These are phyloP conservation scores for Cryptus armator DNA, from an alignment of 2,888 invertebrate genomes.

Conservation along the genomic window DNA sequence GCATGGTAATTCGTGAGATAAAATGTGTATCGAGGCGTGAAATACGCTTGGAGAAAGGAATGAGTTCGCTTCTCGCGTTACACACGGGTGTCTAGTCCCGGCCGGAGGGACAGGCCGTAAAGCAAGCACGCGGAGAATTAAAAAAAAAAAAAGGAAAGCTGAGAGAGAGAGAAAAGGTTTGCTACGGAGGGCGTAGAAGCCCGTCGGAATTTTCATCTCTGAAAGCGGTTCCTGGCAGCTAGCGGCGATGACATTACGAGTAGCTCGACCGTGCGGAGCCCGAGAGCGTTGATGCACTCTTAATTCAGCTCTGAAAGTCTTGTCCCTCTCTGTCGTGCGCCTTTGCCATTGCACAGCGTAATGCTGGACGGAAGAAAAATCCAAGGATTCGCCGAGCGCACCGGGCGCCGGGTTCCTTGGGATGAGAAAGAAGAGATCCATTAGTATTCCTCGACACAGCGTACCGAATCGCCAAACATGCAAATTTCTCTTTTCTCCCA, in stretches of 20 bases:
- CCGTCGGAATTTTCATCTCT: slow-evolving; percentile 46
- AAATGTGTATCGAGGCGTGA: slow-evolving; percentile 34
- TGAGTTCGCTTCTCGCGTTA: slow-evolving; percentile 4
- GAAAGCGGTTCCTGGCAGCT: slow-evolving; percentile 25
- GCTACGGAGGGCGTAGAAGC: not conserved
- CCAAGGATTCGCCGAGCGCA: slow-evolving; percentile 22
- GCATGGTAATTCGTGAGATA: slow-evolving; percentile 1
- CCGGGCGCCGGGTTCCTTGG: not conserved
- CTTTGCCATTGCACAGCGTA: slow-evolving; percentile 1
- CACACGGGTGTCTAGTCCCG: slow-evolving; percentile 16
- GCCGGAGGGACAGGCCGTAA: slow-evolving; percentile 6
- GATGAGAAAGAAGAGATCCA: slow-evolving; percentile 19
- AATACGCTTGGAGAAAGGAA: slow-evolving; percentile 15
- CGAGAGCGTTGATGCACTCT: slow-evolving; percentile 41
- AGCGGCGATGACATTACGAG: slow-evolving; percentile 23
- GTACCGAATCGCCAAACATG: slow-evolving; percentile 41
- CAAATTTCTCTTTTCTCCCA: slow-evolving; percentile 48
- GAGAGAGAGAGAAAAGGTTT: not conserved
- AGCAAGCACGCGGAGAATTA: slow-evolving; percentile 1
- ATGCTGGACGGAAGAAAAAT: slow-evolving; percentile 3
- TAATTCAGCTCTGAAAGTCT: slow-evolving; percentile 40
- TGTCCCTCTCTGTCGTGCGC: not conserved
- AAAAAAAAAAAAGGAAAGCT: slow-evolving; percentile 1
- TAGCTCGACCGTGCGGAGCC: slow-evolving; percentile 16
- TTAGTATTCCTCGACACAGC: slow-evolving; percentile 53